Percentiles rank a stretch among this genome's conserved stretches.
Conservation (phyloP, 2,888 invertebrate genomes). For the Zygothrica quintamaculata region DNA sequence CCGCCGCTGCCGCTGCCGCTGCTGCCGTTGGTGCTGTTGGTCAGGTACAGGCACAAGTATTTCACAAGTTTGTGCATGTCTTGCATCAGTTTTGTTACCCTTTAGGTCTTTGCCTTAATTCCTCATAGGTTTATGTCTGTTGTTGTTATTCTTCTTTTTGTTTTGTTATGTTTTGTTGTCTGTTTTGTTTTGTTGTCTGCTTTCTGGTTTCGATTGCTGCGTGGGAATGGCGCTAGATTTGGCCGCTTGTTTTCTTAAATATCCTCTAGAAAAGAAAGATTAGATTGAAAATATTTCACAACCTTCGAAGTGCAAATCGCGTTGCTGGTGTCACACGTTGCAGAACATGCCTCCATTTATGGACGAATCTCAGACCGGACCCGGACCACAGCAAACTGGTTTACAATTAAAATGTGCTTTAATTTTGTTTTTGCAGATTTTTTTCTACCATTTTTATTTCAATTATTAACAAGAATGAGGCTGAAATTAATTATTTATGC, state of each 20-base stretch:
- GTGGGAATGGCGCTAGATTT: conserved; percentile 47
- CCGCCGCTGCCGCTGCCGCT: conserved; percentile 17
- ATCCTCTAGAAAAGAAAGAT: conserved; percentile 19
- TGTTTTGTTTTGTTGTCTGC: too few species aligned
- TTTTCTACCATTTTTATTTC: conserved; percentile 19
- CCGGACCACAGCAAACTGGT: conserved; percentile 52
- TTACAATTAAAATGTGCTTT: conserved; percentile 72
- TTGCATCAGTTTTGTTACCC: conserved; percentile 15
- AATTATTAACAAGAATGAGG: conserved; percentile 53
- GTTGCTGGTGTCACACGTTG: conserved; percentile 56
- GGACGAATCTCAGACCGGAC: conserved; percentile 56
- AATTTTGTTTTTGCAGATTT: conserved; percentile 43
- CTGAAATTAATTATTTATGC: conserved; percentile 77
- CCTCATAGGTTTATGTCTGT: conserved; percentile 35
- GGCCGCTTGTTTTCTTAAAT: too few species aligned
- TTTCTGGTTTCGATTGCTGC: too few species aligned
- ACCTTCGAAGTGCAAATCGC: conserved; percentile 56
- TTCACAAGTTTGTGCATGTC: conserved; percentile 65
- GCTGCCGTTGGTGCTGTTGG: conserved; percentile 5
- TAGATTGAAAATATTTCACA: conserved; percentile 68
- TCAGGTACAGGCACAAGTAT: conserved; percentile 49
- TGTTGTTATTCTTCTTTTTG: conserved; percentile 25
- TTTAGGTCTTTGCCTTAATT: conserved; percentile 15
- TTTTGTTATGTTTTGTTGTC: conserved; percentile 16
- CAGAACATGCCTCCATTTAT: conserved; percentile 63